Percentiles rank a stretch among this genome's conserved stretches.
These are phyloP conservation scores for Amazonetta brasiliensis DNA, from an alignment of 2,797 vertebrate species.

Conservation along the genomic window DNA sequence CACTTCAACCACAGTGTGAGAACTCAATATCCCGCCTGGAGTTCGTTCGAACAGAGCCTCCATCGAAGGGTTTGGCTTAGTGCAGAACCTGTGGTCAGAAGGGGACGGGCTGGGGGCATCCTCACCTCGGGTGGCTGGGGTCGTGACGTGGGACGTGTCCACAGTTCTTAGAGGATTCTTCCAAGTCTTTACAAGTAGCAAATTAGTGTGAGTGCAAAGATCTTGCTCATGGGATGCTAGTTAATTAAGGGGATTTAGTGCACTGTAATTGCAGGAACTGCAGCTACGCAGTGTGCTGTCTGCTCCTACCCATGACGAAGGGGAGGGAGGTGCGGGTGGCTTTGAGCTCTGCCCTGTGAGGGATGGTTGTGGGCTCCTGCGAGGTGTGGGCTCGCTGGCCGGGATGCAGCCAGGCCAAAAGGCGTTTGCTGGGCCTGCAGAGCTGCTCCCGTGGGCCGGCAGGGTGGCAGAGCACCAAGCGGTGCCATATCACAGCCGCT, in stretches of 20 bases:
- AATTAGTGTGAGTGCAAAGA: neutral
- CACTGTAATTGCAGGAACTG: neutral
- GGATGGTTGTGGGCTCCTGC: accelerated
- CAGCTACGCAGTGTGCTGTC: too few species aligned
- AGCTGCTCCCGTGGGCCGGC: neutral
- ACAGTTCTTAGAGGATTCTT: neutral
- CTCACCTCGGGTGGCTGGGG: neutral
- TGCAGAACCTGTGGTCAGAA: neutral
- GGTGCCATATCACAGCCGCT: constrained; percentile 19
- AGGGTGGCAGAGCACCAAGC: neutral
- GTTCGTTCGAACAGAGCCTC: neutral
- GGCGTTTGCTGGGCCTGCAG: neutral
- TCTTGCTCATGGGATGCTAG: neutral
- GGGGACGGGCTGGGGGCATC: neutral
- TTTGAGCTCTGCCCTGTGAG: neutral
- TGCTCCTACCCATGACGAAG: neutral
- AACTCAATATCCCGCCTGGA: constrained; percentile 35
- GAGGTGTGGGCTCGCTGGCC: neutral
- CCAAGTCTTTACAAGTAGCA: neutral
- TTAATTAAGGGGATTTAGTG: neutral
- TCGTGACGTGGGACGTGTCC: accelerated
- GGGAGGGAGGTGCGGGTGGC: neutral
- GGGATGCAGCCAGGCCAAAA: neutral
- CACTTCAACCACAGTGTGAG: neutral
- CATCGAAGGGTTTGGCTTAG: neutral